Evolutionary conservation across 2,797 vertebrate species (phyloP), one percentile per base, ranked within the genome.

Genomic region (Geotrypetes seraphini): DNA sequence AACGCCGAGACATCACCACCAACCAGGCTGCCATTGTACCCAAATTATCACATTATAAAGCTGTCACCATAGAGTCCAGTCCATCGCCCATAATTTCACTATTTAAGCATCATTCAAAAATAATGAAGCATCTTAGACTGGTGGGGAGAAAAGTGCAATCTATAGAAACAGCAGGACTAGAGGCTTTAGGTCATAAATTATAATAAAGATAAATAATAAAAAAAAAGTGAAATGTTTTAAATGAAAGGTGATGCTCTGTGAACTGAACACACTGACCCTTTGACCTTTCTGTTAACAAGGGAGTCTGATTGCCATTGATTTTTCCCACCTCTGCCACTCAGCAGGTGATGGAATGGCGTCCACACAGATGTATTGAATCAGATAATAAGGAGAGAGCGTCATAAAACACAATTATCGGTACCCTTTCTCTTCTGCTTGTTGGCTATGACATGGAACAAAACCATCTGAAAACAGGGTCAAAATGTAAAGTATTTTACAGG

Each of bases 261-360:
- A 87, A 87, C 85, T 81, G 81, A 80, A 76, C 79, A 84, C 75
- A 73, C 69, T 74, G 68, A 69, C 77, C 78, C 79, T 69, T 75
- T 81, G 85, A 85, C 87, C 85, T 83, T 83, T 73, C 86, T 83
- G 76, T 81, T 81, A 88, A 88, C 84, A 79, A 86, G 82, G 79
- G 89, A 86, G 92, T 93, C 85, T 89, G 86, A 87, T 91, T 88
- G 83, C 59, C 85, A 95, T 91, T 88, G 89, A 95, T 94, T 95
- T 95, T 86, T 73, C 71, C 71, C 81, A 79, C 79, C 79, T 66
- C 71, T 76, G 82, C 79, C 88, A 83, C 84, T 81, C 82, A 82
- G 80, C 81, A 85, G 83, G 81, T 85, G 86, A 84, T 84, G 84
- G 86, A 87, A 85, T 81, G 78, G 74, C 83, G 81, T 88, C 88